Percentiles rank a stretch among this genome's conserved stretches.
Evolutionary conservation across 2,113 vertebrate species (phyloP).

Genomic region (Cephalopholis sonnerati): DNA sequence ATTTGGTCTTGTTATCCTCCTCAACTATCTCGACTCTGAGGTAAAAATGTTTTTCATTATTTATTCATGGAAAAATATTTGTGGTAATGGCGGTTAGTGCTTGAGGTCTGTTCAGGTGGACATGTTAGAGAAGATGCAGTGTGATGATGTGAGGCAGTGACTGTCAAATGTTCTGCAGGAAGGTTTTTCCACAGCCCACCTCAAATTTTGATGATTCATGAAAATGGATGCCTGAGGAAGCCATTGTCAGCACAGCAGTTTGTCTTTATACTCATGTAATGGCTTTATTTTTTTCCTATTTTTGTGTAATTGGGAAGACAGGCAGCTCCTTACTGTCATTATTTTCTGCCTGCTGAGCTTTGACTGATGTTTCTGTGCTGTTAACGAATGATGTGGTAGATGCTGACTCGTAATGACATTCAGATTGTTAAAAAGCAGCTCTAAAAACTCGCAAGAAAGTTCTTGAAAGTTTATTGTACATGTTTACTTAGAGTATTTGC

Average conservation of each 20-base stretch:
- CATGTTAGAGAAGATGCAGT: neutral
- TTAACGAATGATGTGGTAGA: neutral
- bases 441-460: neutral
- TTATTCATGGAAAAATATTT: neutral
- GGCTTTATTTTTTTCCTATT: neutral
- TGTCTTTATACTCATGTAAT: slow-evolving; percentile 2
- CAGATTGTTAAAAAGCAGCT: neutral
- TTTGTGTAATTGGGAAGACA: neutral
- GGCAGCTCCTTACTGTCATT: neutral
- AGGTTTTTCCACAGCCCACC: neutral
- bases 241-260: slow-evolving; percentile 8
- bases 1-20: slow-evolving; percentile 84
- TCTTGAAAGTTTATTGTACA: neutral
- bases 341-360: slow-evolving; percentile 17
- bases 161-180: neutral
- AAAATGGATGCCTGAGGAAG: neutral
- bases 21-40: slow-evolving; percentile 82
- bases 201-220: slow-evolving; percentile 18
- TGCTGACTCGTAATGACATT: slow-evolving; percentile 1
- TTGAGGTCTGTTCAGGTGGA: neutral
- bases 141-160: neutral
- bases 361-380: neutral
- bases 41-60: slow-evolving; percentile 58
- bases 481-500: neutral
- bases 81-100: neutral